Evolutionary conservation across 2,888 invertebrate species (phyloP), one percentile per base, ranked within the genome.

Genomic region (Timema podura): DNA sequence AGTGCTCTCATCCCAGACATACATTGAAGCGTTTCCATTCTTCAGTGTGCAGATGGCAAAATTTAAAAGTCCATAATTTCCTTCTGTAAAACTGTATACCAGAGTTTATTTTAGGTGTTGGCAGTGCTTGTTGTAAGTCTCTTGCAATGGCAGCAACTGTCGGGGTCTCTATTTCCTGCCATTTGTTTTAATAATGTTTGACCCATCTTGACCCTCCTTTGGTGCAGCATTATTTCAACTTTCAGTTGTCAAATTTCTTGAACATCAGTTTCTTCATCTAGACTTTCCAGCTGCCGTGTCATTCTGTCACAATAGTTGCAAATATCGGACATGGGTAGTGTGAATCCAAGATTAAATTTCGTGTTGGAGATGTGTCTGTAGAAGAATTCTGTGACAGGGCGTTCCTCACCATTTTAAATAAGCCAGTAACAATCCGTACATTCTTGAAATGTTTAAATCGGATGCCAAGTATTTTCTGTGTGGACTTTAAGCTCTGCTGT

Each of bases 321-420:
- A 30, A 7, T 57, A 11, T 11, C 57, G 6, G 5, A 57, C 57
- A 57, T 7, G 13, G 57, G 7, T 16, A 11, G 57, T 10, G 5
- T 16, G 30, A 57, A 57, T 57, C 57, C 57, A 57, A 57, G 57
- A 57, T 9, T 57, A 57, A 57, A 57, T 11, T 57, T 30, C 6
- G 57, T 16, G 13, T 57, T 57, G 30, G 6, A 57, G 30, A 57
- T 11, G 57, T 57, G 11, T 15, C 11, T 8, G 11, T 57, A 57
- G 13, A 11, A 57, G 57, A 6, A 57, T 8, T 7, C 30, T 15
- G 5, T 11, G 30, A 57, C 30, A 30, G 15, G 57, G 5, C 30
- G 30, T 3, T 30, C 30, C 30, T 30, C 30, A 30, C 30, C 30
- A 30, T 30, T 30, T 30, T 30, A 1, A 30, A 30, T 30, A 30